Percentiles rank a stretch among this genome's conserved stretches.
These are phyloP conservation scores for Menidia menidia DNA, from an alignment of 2,797 vertebrate genomes.

Conservation along the genomic window DNA sequence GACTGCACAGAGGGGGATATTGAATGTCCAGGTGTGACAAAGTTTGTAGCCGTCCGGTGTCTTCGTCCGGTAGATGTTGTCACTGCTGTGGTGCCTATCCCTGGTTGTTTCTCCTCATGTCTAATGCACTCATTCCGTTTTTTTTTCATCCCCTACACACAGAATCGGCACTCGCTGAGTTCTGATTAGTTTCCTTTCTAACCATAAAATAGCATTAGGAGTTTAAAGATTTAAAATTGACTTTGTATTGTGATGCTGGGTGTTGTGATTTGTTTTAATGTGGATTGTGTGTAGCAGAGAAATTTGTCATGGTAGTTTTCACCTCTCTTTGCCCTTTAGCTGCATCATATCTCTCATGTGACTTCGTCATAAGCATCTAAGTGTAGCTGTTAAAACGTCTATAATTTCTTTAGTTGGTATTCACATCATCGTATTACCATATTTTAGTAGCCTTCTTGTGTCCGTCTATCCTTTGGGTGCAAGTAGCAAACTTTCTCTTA, in stretches of 20 bases:
- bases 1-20: slow-evolving; percentile 74
- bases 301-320: slow-evolving; percentile 3
- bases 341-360: background rate
- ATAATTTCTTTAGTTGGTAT: background rate
- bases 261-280: background rate
- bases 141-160: background rate
- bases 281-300: slow-evolving; percentile 10
- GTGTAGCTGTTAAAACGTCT: background rate
- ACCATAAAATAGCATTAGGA: background rate
- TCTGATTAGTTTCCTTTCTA: background rate
- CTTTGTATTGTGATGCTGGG: background rate
- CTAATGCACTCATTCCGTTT: slow-evolving; percentile 29
- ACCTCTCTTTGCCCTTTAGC: slow-evolving; percentile 4
- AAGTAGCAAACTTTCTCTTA: slow-evolving; percentile 1
- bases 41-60: slow-evolving; percentile 38
- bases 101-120: slow-evolving; percentile 32
- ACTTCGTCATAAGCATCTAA: background rate
- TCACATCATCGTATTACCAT: background rate
- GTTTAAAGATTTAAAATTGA: background rate
- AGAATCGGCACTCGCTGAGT: background rate
- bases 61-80: slow-evolving; percentile 45
- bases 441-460: background rate
- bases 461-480: slow-evolving; percentile 1
- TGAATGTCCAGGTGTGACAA: slow-evolving; percentile 83
- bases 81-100: slow-evolving; percentile 42